Evolutionary conservation across 2,113 vertebrate genomes (phyloP).

Genomic region (Rhabdornis inornatus): DNA sequence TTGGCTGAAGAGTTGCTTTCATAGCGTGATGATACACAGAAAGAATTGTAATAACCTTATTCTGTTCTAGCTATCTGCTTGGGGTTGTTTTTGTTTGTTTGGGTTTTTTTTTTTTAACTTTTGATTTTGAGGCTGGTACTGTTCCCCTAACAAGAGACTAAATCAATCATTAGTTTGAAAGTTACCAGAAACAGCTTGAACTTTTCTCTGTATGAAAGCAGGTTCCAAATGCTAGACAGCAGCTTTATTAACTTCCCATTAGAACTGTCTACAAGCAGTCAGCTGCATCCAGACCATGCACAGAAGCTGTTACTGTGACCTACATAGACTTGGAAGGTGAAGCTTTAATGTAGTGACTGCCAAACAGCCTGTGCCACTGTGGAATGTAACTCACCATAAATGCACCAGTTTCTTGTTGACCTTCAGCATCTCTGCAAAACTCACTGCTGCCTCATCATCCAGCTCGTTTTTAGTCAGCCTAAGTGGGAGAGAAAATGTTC

Average conservation of each 20-base stretch:
- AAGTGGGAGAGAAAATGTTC: background rate
- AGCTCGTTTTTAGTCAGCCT: conserved; percentile 80
- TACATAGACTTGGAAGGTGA: conserved; percentile 44
- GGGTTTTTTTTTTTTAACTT: background rate
- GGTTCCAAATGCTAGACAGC: background rate
- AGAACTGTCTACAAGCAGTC: conserved; percentile 24
- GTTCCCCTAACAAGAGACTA: background rate
- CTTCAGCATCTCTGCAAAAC: conserved; percentile 78
- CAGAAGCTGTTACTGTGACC: conserved; percentile 33
- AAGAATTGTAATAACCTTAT: background rate
- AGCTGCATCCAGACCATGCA: conserved; percentile 23
- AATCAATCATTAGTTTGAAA: background rate
- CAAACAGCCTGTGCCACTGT: background rate
- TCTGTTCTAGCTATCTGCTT: background rate
- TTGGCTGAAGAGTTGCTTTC: background rate
- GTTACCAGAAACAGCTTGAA: background rate
- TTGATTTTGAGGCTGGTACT: background rate
- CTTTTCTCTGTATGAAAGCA: background rate
- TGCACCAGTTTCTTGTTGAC: conserved; percentile 76
- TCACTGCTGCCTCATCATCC: conserved; percentile 76
- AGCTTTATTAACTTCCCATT: background rate
- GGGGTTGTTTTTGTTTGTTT: background rate
- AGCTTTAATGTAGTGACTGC: conserved; percentile 23
- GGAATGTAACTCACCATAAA: conserved; percentile 75
- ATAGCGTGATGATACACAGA: background rate